These are phyloP conservation scores for Nephrotoma guestfalica DNA, from an alignment of 2,888 invertebrate genomes.

Conservation along the genomic window DNA sequence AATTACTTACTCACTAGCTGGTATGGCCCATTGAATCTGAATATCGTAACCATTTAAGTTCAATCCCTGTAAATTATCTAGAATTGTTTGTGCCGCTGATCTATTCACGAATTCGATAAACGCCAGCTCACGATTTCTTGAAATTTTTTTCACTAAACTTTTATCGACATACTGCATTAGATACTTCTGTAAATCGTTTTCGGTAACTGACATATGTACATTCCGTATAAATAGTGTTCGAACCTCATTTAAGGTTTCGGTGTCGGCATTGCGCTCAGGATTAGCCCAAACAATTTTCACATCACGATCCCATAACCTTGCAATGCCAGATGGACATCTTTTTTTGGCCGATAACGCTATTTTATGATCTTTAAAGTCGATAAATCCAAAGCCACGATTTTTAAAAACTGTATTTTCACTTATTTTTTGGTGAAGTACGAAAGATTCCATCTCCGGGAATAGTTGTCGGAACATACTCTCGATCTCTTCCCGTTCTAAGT, in stretches of 20 bases:
- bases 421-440: slow-evolving; percentile 11
- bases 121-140: slow-evolving; percentile 20
- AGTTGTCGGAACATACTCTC: slow-evolving; percentile 16
- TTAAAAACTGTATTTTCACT: slow-evolving; percentile 8
- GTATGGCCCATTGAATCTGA: slow-evolving; percentile 22
- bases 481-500: slow-evolving; percentile 17
- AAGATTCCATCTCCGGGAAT: slow-evolving; percentile 19
- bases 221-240: slow-evolving; percentile 22
- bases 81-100: slow-evolving; percentile 18
- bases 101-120: slow-evolving; percentile 21
- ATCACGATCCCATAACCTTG: slow-evolving; percentile 20
- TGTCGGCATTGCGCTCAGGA: slow-evolving; percentile 16
- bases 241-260: slow-evolving; percentile 14
- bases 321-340: slow-evolving; percentile 17
- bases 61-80: slow-evolving; percentile 16
- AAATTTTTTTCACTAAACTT: slow-evolving; percentile 18
- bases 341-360: slow-evolving; percentile 22
- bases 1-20: slow-evolving; percentile 18
- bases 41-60: slow-evolving; percentile 16
- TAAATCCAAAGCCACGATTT: slow-evolving; percentile 21
- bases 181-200: slow-evolving; percentile 17
- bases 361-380: slow-evolving; percentile 20
- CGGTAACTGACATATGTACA: slow-evolving; percentile 20
- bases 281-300: slow-evolving; percentile 24
- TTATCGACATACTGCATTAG: slow-evolving; percentile 17